These are phyloP conservation scores for Apodemia zela DNA, from an alignment of 2,888 invertebrate genomes.

Conservation along the genomic window DNA sequence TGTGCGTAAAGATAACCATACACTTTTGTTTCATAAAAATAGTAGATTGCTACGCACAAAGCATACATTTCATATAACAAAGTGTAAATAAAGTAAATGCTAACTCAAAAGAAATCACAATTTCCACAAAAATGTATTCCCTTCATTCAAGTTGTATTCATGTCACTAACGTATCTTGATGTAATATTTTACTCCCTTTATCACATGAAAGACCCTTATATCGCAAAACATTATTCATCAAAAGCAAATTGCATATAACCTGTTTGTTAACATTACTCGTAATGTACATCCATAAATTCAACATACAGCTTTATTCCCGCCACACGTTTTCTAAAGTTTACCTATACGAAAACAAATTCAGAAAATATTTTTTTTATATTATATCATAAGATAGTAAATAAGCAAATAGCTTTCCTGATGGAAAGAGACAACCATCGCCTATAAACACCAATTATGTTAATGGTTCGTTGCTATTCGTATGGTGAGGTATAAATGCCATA, in stretches of 20 bases:
- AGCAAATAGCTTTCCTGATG: no score
- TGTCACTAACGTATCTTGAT: conserved; percentile 9
- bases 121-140: not conserved
- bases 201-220: conserved; percentile 1
- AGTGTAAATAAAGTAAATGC: not conserved
- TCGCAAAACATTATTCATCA: not conserved
- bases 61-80: not conserved
- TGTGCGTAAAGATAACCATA: no score
- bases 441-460: no score
- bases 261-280: not conserved
- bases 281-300: not conserved
- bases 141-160: not conserved
- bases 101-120: not conserved
- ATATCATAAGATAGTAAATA: no score
- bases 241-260: conserved; percentile 1
- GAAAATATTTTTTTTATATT: no score
- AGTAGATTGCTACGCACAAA: no score
- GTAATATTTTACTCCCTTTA: conserved; percentile 5
- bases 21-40: no score
- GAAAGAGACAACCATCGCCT: no score
- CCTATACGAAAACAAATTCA: no score
- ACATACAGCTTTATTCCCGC: not conserved
- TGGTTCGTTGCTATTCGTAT: no score
- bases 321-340: not conserved
- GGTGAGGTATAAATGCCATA: no score